Percentiles rank a stretch among this genome's conserved stretches.
Evolutionary conservation across 2,797 vertebrate species (phyloP).

Genomic region (Balearica regulorum): DNA sequence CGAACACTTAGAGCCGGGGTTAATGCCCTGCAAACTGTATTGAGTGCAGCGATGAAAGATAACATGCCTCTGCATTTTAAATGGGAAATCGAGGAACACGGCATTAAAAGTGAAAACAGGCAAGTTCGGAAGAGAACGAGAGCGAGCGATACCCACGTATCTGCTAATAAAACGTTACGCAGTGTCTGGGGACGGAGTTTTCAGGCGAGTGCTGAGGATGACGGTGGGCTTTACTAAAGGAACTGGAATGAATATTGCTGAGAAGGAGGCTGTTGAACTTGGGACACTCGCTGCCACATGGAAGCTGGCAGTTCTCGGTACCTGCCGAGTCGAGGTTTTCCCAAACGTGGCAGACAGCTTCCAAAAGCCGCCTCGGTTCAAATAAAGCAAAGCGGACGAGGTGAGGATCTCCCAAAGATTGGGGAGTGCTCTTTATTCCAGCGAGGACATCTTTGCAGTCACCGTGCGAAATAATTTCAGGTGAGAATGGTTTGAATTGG

Average conservation of each 20-base stretch:
- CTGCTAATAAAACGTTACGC: neutral
- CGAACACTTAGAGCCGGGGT: neutral
- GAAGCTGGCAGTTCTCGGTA: neutral
- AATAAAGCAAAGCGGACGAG: accelerated
- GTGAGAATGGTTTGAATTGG: neutral
- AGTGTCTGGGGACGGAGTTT: neutral
- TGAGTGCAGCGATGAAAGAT: neutral
- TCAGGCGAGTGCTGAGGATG: neutral
- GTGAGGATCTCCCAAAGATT: neutral
- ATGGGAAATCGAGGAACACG: neutral
- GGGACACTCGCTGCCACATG: accelerated
- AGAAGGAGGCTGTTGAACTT: neutral
- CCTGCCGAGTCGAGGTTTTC: neutral
- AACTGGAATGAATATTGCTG: accelerated
- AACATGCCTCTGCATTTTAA: neutral
- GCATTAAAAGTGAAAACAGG: neutral
- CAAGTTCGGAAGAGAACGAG: neutral
- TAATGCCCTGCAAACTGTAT: neutral
- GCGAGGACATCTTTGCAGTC: neutral
- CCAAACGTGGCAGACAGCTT: accelerated
- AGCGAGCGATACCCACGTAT: accelerated
- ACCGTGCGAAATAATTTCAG: neutral
- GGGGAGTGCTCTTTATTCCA: neutral
- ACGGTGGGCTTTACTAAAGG: neutral
- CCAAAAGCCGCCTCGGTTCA: neutral